phyloP scores from a whole-genome alignment of 2,113 vertebrate genomes.

The Atlantisia rogersi region DNA sequence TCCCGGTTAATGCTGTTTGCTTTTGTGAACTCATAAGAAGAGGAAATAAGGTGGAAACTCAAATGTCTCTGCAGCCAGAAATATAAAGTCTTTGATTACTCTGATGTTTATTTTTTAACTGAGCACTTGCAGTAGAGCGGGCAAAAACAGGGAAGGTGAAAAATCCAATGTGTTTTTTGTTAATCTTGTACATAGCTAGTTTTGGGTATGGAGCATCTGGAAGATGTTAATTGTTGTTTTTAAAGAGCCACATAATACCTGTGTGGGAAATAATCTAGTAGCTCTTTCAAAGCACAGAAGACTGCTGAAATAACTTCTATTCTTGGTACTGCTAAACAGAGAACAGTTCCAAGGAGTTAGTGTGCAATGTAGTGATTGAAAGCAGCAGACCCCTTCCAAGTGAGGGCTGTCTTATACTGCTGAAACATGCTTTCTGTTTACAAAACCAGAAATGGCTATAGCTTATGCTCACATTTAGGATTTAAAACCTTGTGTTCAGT shows the following conservation, averaged over 20 bases:
- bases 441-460: background rate
- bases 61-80: background rate
- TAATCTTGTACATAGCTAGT: background rate
- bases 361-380: background rate
- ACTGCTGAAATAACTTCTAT: background rate
- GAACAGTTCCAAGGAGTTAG: background rate
- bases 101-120: background rate
- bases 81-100: background rate
- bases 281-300: background rate
- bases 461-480: background rate
- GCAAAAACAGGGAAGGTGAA: background rate
- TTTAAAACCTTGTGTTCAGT: background rate
- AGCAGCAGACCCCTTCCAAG: background rate
- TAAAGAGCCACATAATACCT: background rate
- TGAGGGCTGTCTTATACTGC: background rate
- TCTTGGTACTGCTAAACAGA: background rate
- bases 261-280: background rate
- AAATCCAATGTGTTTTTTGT: background rate
- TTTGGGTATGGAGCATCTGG: background rate
- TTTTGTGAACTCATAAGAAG: background rate
- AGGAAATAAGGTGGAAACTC: background rate
- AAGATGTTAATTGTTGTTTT: background rate
- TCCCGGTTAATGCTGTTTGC: background rate
- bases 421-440: background rate
- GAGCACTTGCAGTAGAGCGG: background rate